Percentiles rank a stretch among this genome's conserved stretches.
phyloP scores from a whole-genome alignment of 2,888 invertebrate genomes.

The Chloromyia formosa region DNA sequence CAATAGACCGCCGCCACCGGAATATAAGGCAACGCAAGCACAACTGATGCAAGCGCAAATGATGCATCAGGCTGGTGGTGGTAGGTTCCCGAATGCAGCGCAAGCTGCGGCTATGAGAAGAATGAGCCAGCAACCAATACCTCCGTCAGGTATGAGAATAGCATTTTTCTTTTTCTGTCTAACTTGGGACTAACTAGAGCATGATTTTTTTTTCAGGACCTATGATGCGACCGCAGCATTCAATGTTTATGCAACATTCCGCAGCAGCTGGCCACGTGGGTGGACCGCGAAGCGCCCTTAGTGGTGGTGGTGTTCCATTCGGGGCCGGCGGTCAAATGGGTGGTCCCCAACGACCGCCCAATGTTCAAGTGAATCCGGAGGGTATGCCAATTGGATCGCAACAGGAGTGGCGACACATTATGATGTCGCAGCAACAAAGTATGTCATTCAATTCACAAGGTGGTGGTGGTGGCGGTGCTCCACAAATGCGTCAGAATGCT shows the following conservation, averaged over 20 bases:
- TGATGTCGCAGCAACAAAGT: conserved; percentile 66
- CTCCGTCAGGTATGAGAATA: conserved; percentile 69
- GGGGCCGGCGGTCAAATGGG: conserved; percentile 62
- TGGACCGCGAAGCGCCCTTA: conserved; percentile 57
- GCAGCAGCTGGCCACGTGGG: conserved; percentile 57
- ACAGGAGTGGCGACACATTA: conserved; percentile 63
- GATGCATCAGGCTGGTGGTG: conserved; percentile 65
- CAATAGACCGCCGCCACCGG: conserved; percentile 82
- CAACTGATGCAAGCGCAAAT: conserved; percentile 66
- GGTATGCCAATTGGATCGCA: conserved; percentile 66
- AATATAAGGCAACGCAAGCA: conserved; percentile 75
- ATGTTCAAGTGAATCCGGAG: conserved; percentile 69
- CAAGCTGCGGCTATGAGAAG: conserved; percentile 69
- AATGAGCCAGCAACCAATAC: conserved; percentile 77
- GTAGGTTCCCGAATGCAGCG: conserved; percentile 67
- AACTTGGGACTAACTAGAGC: not conserved
- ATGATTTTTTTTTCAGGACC: conserved; percentile 65
- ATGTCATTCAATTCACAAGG: conserved; percentile 56
- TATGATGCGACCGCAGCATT: conserved; percentile 74
- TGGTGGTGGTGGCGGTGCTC: conserved; percentile 46
- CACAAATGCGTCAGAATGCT: conserved; percentile 60
- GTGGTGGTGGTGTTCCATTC: conserved; percentile 56
- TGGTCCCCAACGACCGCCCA: conserved; percentile 68
- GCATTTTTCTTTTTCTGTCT: conserved; percentile 9
- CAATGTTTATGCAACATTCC: conserved; percentile 67